Evolutionary conservation across 2,113 vertebrate species (phyloP).

Genomic region (Mormoops blainvillei): DNA sequence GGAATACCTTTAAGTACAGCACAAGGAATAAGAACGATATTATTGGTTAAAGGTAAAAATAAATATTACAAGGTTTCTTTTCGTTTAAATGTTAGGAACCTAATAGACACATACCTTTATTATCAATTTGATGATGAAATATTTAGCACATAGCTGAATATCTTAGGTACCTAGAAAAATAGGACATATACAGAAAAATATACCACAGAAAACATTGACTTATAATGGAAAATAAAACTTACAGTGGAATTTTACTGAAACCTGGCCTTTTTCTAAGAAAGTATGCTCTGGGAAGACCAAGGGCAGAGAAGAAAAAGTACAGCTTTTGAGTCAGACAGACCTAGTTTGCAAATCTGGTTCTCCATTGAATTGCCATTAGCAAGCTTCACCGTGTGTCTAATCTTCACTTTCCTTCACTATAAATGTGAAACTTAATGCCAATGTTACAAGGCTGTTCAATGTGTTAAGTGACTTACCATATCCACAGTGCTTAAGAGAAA

Average conservation of each 20-base stretch:
- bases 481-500: neutral
- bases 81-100: neutral
- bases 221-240: neutral
- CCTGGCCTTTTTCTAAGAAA: neutral
- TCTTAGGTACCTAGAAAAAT: neutral
- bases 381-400: neutral
- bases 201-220: neutral
- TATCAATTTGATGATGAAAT: conserved; percentile 4
- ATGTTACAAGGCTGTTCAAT: neutral
- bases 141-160: neutral
- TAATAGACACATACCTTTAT: neutral
- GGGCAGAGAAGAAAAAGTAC: neutral
- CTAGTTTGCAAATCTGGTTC: neutral
- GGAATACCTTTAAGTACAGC: neutral
- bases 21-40: neutral
- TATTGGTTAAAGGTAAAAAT: neutral
- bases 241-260: neutral
- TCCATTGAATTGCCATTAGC: neutral
- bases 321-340: neutral
- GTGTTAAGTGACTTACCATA: neutral
- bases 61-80: neutral
- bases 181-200: neutral
- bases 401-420: neutral
- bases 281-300: neutral
- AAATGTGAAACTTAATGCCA: neutral